phyloP scores from a whole-genome alignment of 2,888 invertebrate species.

The Imbricaverruca yamaguchii region DNA sequence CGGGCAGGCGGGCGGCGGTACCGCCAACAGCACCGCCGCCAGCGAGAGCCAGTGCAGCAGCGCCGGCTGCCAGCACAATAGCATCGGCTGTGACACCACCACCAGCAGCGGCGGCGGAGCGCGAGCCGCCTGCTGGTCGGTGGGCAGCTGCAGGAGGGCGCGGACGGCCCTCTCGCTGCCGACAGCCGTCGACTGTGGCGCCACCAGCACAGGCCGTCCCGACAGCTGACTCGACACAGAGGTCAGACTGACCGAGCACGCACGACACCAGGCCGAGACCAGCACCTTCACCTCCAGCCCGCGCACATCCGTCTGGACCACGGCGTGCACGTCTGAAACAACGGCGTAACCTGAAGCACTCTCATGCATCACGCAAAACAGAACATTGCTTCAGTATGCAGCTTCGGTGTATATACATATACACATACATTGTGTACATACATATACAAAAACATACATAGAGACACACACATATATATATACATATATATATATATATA shows the following conservation, averaged over 20 bases:
- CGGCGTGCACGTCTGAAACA: conserved; percentile 17
- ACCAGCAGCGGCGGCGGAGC: neutral
- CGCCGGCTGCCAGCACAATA: conserved; percentile 11
- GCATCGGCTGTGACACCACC: neutral
- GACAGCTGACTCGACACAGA: conserved; percentile 8
- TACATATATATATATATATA: too few relatives aligned
- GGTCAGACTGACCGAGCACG: conserved; percentile 25
- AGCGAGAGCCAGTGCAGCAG: conserved; percentile 15
- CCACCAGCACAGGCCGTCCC: neutral
- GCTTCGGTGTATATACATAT: too few relatives aligned
- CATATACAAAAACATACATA: too few relatives aligned
- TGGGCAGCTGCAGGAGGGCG: neutral
- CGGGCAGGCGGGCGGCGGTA: neutral
- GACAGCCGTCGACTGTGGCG: neutral
- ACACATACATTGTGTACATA: too few relatives aligned
- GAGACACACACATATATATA: too few relatives aligned
- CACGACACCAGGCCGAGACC: conserved; percentile 12
- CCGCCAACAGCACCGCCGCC: neutral
- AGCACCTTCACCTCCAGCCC: conserved; percentile 28
- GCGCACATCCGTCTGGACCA: conserved; percentile 32
- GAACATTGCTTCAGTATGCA: too few relatives aligned
- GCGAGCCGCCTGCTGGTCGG: too few relatives aligned
- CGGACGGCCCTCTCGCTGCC: neutral
- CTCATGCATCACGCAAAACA: too few relatives aligned
- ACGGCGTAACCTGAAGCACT: too few relatives aligned